phyloP scores from a whole-genome alignment of 92 coral and sea anemone species.

The Actinernus sp. region DNA sequence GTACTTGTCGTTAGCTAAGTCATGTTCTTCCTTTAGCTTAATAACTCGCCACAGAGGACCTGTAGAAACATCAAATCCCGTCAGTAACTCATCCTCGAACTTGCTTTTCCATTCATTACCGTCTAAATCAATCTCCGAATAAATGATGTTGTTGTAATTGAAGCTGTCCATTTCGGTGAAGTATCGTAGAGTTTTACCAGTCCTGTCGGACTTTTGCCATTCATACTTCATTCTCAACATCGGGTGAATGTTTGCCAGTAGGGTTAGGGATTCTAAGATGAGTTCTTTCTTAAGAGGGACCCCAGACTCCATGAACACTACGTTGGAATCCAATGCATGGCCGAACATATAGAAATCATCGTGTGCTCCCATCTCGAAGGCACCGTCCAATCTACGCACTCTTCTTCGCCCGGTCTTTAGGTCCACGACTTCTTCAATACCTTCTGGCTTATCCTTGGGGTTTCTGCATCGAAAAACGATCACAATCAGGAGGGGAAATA shows the following conservation, averaged over 20 bases:
- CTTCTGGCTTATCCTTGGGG: conserved; percentile 1
- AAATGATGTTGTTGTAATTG: too few species aligned
- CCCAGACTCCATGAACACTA: conserved; percentile 17
- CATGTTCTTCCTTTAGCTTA: neutral
- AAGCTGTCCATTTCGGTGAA: conserved; percentile 35
- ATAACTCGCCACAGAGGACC: too few species aligned
- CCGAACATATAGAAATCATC: conserved; percentile 14
- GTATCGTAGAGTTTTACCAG: conserved; percentile 11
- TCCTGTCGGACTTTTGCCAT: neutral
- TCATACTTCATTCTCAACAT: conserved; percentile 29
- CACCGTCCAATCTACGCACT: conserved; percentile 17
- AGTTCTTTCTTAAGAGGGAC: conserved; percentile 10
- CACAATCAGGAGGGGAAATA: too few species aligned
- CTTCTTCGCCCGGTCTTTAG: conserved; percentile 13
- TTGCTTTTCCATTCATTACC: too few species aligned
- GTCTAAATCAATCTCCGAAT: too few species aligned
- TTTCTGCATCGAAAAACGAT: too few species aligned
- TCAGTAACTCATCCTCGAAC: too few species aligned
- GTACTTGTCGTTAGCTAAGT: neutral
- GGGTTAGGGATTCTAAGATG: neutral
- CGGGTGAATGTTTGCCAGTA: conserved; percentile 15
- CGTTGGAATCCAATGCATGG: neutral
- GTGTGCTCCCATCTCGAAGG: conserved; percentile 15
- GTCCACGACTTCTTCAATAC: conserved; percentile 3
- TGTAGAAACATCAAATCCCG: too few species aligned